Evolutionary conservation across 1,140 invertebrate genomes (phyloP).

Genomic region (Leptinotarsa lineolata): DNA sequence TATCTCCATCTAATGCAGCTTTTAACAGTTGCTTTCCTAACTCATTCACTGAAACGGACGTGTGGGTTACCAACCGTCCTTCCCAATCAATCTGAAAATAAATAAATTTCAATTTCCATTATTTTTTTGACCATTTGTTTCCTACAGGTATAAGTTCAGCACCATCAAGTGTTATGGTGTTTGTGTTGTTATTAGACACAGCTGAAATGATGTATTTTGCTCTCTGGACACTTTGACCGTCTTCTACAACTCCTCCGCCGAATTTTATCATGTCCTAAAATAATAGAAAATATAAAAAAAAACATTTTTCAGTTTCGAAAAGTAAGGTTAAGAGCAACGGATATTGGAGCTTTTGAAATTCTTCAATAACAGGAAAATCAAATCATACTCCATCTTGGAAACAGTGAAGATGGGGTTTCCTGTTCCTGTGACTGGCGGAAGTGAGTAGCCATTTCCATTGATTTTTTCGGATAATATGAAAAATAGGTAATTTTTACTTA

Average conservation of each 20-base stretch:
- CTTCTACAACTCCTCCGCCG: constrained; percentile 31
- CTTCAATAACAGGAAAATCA: constrained; percentile 45
- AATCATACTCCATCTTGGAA: constrained; percentile 50
- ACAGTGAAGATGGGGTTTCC: constrained; percentile 47
- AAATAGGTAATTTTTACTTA: constrained; percentile 19
- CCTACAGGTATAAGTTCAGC: constrained; percentile 44
- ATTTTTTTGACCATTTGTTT: constrained; percentile 27
- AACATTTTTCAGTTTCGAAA: constrained; percentile 29
- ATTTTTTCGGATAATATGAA: constrained; percentile 27
- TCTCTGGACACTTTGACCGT: constrained; percentile 31
- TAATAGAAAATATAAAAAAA: constrained; percentile 29
- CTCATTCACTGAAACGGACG: constrained; percentile 58
- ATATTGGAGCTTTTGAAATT: constrained; percentile 38
- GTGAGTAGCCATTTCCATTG: constrained; percentile 50
- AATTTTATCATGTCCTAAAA: constrained; percentile 52
- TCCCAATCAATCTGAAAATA: constrained; percentile 41
- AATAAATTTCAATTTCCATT: not conserved
- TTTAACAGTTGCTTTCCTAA: constrained; percentile 82
- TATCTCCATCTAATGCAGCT: constrained; percentile 77
- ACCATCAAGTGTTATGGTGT: constrained; percentile 15
- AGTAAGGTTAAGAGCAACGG: constrained; percentile 31
- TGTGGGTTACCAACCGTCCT: constrained; percentile 28
- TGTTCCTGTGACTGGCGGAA: constrained; percentile 56
- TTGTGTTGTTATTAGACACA: constrained; percentile 27
- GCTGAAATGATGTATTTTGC: constrained; percentile 40